Evolutionary conservation across 2,113 vertebrate species (phyloP), one percentile per base, ranked within the genome.

Genomic region (Silurus glanis): DNA sequence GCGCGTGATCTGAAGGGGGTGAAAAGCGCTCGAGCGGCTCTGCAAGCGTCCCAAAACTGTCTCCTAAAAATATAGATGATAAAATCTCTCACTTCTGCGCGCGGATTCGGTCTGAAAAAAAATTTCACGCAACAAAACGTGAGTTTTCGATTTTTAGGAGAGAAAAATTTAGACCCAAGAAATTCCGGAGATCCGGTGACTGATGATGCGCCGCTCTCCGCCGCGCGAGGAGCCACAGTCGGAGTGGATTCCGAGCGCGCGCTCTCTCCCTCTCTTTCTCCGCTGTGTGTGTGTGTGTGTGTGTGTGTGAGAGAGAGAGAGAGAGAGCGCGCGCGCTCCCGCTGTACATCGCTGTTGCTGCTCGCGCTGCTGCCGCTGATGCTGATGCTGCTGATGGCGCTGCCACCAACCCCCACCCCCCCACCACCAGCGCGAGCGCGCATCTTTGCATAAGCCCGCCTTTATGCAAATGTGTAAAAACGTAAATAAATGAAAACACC

Each of bases 321-420:
- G n/a, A n/a, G n/a, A n/a, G 37, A 37, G 37, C 37, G 95, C 74
- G 83, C 82, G 83, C 82, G 82, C 75, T 58, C 64, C 71, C 81
- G 72, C 82, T n/a, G 45, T 83, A 72, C 83, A 74, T 84, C 67
- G 19, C 47, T 37, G 51, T 25, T 47, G 25, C n/a, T 19, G 56
- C 28, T 80, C 37, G 80, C 62, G 61, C 47, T 28, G 25, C 83
- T 21, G 55, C 17, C 16, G 83, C 55, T 84, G 83, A 55, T 55
- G 21, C 23, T 75, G 71, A 8, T 75, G 71, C 19, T 51, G 51
- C 1, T 16, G 4, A 19, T 25, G 71, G 17, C 49, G 23, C 51
- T 51, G 9, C 19, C 72, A 19, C 72, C 47, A 19, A 2, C 56
- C 56, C 56, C 55, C 55, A 6, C 4, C 8, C 55, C 55, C 13